Percentiles rank a stretch among this genome's conserved stretches.
phyloP scores from a whole-genome alignment of 2,113 vertebrate genomes.

The Symphodus melops region DNA sequence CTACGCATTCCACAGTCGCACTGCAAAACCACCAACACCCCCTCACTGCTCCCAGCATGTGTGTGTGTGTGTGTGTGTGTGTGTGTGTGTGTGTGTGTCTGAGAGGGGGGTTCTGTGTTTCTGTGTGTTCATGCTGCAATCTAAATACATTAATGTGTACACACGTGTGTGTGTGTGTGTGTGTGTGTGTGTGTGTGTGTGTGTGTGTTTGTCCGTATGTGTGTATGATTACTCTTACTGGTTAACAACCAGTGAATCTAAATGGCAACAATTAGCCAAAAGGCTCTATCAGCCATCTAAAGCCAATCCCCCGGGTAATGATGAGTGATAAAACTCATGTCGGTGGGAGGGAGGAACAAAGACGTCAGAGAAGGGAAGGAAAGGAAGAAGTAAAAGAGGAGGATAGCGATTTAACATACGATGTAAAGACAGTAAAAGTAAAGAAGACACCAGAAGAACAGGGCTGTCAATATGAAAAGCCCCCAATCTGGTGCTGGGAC shows the following conservation, averaged over 20 bases:
- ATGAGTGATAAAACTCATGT: conserved; percentile 80
- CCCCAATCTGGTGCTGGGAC: conserved; percentile 57
- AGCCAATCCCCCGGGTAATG: conserved; percentile 83
- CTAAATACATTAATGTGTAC: conserved; percentile 56
- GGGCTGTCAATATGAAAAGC: conserved; percentile 60
- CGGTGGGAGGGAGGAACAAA: conserved; percentile 49
- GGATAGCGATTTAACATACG: conserved; percentile 38
- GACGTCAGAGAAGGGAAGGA: conserved; percentile 15
- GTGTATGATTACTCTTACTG: conserved; percentile 56
- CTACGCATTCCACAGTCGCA: conserved; percentile 81
- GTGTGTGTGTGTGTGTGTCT: too few species aligned
- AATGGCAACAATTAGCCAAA: conserved; percentile 86
- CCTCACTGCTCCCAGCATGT: conserved; percentile 64
- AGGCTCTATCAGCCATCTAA: conserved; percentile 82
- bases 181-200: conserved; percentile 21
- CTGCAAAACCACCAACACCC: conserved; percentile 80
- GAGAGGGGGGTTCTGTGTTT: conserved; percentile 15
- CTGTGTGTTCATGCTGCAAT: conserved; percentile 49
- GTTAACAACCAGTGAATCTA: conserved; percentile 85
- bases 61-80: conserved; percentile 35
- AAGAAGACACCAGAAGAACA: conserved; percentile 56
- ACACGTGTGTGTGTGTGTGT: conserved; percentile 10
- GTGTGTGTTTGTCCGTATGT: conserved; percentile 34
- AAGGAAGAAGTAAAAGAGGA: not conserved
- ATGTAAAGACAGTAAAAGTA: conserved; percentile 39